Conservation (phyloP, 2,113 vertebrate genomes). For the Paraplagusia blochii region DNA sequence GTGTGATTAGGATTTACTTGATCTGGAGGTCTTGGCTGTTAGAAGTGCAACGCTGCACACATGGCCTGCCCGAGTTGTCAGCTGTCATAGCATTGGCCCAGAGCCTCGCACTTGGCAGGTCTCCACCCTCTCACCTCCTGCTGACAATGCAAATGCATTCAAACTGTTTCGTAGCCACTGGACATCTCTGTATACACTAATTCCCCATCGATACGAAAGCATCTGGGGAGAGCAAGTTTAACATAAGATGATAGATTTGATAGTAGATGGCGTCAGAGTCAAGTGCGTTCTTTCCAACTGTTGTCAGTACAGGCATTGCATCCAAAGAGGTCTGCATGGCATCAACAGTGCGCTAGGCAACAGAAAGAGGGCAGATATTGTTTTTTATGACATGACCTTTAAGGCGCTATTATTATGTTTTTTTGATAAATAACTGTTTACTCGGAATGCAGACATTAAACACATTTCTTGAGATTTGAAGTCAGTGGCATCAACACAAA, state of each 20-base stretch:
- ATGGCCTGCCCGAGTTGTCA: constrained; percentile 59
- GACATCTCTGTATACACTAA: constrained; percentile 55
- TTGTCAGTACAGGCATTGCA: constrained; percentile 4
- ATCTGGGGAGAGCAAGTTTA: constrained; percentile 18
- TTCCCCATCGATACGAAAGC: constrained; percentile 35
- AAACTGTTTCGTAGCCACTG: constrained; percentile 62
- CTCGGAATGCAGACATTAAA: constrained; percentile 68
- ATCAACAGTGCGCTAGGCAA: constrained; percentile 63
- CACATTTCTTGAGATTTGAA: constrained; percentile 61
- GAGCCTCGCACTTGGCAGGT: constrained; percentile 65
- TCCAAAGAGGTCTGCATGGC: constrained; percentile 52
- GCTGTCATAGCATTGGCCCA: constrained; percentile 62
- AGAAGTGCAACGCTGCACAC: constrained; percentile 52
- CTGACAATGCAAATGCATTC: constrained; percentile 75
- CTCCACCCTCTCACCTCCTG: constrained; percentile 67
- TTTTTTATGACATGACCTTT: constrained; percentile 83
- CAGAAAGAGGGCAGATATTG: constrained; percentile 76
- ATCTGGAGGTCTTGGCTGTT: constrained; percentile 68
- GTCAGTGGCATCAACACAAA: constrained; percentile 54
- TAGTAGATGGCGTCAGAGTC: constrained; percentile 29
- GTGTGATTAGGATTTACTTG: constrained; percentile 68
- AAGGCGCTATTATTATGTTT: constrained; percentile 74
- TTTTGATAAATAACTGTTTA: constrained; percentile 79
- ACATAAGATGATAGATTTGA: constrained; percentile 40
- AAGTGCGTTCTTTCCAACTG: constrained; percentile 11